phyloP scores from a whole-genome alignment of 2,113 vertebrate species.

The Bothrops jararaca region DNA sequence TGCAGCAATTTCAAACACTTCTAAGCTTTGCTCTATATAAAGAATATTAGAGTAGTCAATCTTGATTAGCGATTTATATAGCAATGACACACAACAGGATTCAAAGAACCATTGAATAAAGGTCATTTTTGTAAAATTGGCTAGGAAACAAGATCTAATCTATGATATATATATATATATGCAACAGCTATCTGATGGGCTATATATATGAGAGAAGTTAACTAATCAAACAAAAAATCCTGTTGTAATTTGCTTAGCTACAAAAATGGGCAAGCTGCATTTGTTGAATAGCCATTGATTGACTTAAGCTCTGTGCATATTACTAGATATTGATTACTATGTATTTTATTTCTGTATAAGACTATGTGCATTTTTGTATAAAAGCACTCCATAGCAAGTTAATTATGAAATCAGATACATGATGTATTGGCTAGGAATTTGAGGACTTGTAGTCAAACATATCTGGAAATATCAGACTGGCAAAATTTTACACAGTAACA shows the following conservation, averaged over 20 bases:
- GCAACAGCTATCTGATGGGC: too few species aligned
- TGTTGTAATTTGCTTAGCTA: background rate
- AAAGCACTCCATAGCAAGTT: background rate
- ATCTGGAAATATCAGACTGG: background rate
- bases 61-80: background rate
- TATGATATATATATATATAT: background rate
- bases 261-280: background rate
- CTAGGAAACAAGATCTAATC: background rate
- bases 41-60: background rate
- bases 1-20: background rate
- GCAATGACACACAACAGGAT: background rate
- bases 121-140: background rate
- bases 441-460: background rate
- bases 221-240: background rate
- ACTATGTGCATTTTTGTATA: background rate
- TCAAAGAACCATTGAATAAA: background rate
- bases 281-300: background rate
- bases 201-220: background rate
- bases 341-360: background rate
- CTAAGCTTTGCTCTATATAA: background rate
- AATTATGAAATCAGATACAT: background rate
- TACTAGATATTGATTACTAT: background rate
- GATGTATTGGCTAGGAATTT: background rate
- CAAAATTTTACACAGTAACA: background rate
- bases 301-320: background rate